phyloP scores from a whole-genome alignment of 2,888 invertebrate genomes.

The Spilosoma lubricipeda region DNA sequence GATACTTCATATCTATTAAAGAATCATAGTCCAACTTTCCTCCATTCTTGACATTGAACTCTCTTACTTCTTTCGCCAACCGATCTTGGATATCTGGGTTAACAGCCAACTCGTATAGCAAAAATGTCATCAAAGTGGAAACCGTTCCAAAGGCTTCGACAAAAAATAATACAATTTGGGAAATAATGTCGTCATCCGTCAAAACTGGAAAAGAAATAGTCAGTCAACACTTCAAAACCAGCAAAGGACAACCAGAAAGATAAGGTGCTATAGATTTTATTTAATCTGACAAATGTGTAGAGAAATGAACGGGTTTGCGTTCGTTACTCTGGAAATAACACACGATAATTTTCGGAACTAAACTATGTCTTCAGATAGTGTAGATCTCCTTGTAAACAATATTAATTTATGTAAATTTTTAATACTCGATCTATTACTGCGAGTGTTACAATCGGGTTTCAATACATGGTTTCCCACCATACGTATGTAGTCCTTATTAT shows the following conservation, averaged over 20 bases:
- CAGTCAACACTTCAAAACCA: no score
- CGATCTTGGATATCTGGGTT: slow-evolving; percentile 66
- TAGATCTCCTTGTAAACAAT: background rate
- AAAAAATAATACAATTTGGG: slow-evolving; percentile 66
- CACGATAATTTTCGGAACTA: background rate
- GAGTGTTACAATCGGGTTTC: no score
- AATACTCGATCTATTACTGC: no score
- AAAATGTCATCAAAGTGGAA: slow-evolving; percentile 61
- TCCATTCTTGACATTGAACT: slow-evolving; percentile 59
- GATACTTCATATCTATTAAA: slow-evolving; percentile 60
- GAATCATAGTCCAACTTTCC: slow-evolving; percentile 78
- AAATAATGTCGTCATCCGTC: slow-evolving; percentile 41
- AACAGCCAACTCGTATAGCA: slow-evolving; percentile 64
- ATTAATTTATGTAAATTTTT: background rate
- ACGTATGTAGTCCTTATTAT: no score
- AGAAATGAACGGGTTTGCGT: no score
- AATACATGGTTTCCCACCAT: no score
- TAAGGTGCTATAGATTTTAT: no score
- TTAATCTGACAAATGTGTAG: no score
- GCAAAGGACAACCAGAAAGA: no score
- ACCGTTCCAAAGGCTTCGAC: slow-evolving; percentile 68
- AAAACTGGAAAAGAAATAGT: slow-evolving; percentile 44
- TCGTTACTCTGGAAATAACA: no score
- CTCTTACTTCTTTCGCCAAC: slow-evolving; percentile 64
- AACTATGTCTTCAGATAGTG: background rate